Evolutionary conservation across 1,140 invertebrate genomes (phyloP), one percentile per base, ranked within the genome.

Genomic region (Heterodera schachtii): DNA sequence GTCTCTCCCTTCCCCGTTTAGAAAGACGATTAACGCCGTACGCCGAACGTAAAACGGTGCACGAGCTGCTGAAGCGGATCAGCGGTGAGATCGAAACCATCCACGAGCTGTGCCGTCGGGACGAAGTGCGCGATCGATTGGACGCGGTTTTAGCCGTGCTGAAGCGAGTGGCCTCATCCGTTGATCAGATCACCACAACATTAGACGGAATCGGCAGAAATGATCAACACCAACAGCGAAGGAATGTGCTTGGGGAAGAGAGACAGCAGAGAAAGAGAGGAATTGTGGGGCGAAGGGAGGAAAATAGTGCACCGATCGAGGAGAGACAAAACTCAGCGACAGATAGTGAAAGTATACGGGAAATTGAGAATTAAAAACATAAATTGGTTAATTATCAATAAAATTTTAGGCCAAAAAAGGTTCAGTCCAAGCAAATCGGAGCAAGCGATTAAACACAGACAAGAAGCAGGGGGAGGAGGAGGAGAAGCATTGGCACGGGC

Each of bases 31-130:
- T 46, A 31, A 84, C 87, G 41, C 79, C 80, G 16, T 79, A 76
- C 49, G 60, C 77, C 4, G 81, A 90, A 16, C 71, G 75, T 31
- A 75, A 75, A 21, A 83, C 84, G 47, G 70, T 88, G 44, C 85
- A 88, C 78, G 81, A 82, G 13, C 67, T 88, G 19, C 81, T 88
- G 16, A 60, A 83, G 21, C 78, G 83, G 16, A 88, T 88, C 19
- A 86, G 84, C 70, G 73, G 82, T 21, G 87, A 88, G 81, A 88
- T 88, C 70, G 84, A 84, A n/a, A 84, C 73, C 11, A 88, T 88
- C 11, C 85, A 89, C 46, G 73, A 80, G n/a, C 78, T 86, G 3
- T 88, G 88, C 70, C 67, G 81, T 31, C 76, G 83, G 69, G 84
- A 83, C 31, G 66, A 81, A 49, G 75, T 81, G 31, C 81, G 79